Evolutionary conservation across 2,797 vertebrate species (phyloP), one percentile per base, ranked within the genome.

Genomic region (Ambastaia sidthimunki): DNA sequence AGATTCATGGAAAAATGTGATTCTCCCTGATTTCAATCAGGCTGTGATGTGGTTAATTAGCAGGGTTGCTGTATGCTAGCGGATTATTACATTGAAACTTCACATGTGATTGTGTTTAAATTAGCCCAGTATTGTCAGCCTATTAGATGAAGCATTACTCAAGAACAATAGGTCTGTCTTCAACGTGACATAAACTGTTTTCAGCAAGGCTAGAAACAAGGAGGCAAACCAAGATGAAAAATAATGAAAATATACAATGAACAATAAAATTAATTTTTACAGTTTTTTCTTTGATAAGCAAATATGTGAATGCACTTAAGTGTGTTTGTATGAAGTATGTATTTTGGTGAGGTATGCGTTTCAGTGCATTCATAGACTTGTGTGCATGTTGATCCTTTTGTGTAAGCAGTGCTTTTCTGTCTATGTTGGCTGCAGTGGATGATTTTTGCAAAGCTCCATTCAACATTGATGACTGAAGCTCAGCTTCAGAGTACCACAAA

Each of bases 381-480:
- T 69, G 34, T 60, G 50, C 6, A 48, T 60, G 62, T 28, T 67
- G 65, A 69, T 57, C 3, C 57, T 74, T 60, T 60, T 19, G 65
- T 80, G 31, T 62, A 66, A 52, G 66, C 54, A 62, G 34, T 31
- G 31, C 23, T 41, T 74, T 47, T 75, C 57, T 81, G 7, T 3
- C 80, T 71, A 52, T 69, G 54, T 57, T 37, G 55, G 71, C 54
- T 78, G 54, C 63, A 82, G 62, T 82, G 65, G 52, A 78, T 54
- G 52, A 59, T 78, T 74, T 82, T 74, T 73, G 69, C 63, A 82
- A 52, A 31, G 52, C 69, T 77, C 70, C 63, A 78, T 79, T 79
- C 77, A 73, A 79, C 77, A 79, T 79, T 79, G 60, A 79, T 79
- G 77, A 79, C 62, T 72, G 44, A 73, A 66, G 77, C 77, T 66